Evolutionary conservation across 2,113 vertebrate genomes (phyloP), one percentile per base, ranked within the genome.

Genomic region (Dicentrarchus labrax): DNA sequence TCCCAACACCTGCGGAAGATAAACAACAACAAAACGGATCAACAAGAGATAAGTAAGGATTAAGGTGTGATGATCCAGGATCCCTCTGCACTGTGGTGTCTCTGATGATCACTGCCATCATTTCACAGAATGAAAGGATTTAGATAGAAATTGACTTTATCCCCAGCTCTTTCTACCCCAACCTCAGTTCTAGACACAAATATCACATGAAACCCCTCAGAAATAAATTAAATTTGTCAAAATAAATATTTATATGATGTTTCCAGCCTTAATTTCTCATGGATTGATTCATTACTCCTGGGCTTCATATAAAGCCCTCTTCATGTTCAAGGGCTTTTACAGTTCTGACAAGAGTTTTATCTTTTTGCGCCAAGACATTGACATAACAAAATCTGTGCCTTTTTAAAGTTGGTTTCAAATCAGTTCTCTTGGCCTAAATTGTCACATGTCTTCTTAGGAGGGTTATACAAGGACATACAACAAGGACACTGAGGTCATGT

Each of bases 1-100:
- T 99, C 98, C 98, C 98, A 99, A 91, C 98, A 99, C 95, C 98
- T 99, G 92, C 41, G 57, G 10, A 4, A 73, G 61, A 89, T 36
- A 66, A 84, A 90, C 41, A 84, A 60, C 53, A 81, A 59, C 36
- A 80, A 59, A 78, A 41, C 15, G 30, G 30, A 72, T 79, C 16
- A 84, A 19, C 10, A 41, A n/a, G 48, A 56, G 56, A 59, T 62
- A 45, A 57, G 11, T 57, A 21, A 45, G 51, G 56, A 53, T 51
- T 24, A 43, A 22, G 36, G 21, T 80, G 61, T 56, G 65, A 48
- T 38, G 43, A 73, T 78, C 69, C 30, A 50, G 22, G 47, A 66
- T 57, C 15, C 38, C 30, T 22, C 38, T 61, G 53, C 17, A 45
- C 51, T 59, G 1, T 38, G 10, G n/a, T 24, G 68, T 22, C 24